phyloP scores from a whole-genome alignment of 2,888 invertebrate genomes.

The Campoplex capitator region DNA sequence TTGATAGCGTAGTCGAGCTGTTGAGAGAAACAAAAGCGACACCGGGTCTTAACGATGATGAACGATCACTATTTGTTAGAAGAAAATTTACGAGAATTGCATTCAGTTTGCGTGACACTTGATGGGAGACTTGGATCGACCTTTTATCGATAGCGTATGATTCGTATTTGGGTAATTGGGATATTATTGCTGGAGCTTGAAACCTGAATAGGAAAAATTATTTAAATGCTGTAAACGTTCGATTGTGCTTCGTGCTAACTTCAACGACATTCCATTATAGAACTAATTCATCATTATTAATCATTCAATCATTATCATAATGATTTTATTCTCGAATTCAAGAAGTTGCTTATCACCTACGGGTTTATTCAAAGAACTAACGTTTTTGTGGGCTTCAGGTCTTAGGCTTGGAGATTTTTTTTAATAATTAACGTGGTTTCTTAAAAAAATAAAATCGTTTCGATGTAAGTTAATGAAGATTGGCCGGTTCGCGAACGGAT shows the following conservation, averaged over 20 bases:
- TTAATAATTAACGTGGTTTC: background rate
- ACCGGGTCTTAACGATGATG: background rate
- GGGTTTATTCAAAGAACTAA: background rate
- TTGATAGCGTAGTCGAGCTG: conserved; percentile 33
- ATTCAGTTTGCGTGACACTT: background rate
- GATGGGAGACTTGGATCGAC: conserved; percentile 40
- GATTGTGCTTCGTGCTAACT: conserved; percentile 13
- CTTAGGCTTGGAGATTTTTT: too few species aligned
- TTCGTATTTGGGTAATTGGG: background rate
- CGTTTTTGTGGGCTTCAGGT: too few species aligned
- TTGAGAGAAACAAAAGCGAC: conserved; percentile 51
- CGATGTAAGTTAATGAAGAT: background rate
- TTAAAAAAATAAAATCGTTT: background rate
- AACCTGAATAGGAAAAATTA: background rate
- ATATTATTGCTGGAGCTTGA: too few species aligned
- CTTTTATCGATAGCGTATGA: background rate
- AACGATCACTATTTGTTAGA: background rate
- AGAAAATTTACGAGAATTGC: background rate
- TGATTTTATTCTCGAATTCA: background rate
- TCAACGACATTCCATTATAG: background rate
- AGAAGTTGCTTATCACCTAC: background rate
- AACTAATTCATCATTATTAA: background rate
- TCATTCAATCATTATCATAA: background rate
- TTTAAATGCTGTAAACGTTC: conserved; percentile 46
- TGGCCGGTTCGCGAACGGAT: background rate